Evolutionary conservation across 2,113 vertebrate species (phyloP), one percentile per base, ranked within the genome.

Genomic region (Scomber japonicus): DNA sequence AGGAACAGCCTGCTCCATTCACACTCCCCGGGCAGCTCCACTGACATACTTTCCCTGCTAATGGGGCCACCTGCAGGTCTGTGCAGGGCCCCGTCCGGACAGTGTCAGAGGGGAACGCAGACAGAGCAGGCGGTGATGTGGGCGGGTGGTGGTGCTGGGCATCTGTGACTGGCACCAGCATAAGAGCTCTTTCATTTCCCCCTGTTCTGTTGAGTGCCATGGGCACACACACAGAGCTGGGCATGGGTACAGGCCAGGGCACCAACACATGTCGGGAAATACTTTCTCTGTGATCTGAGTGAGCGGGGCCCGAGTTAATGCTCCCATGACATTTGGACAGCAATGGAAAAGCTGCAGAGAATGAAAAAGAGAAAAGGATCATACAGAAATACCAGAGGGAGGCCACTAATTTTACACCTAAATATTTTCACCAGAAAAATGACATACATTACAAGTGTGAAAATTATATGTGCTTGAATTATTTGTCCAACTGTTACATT

Each of bases 11-110:
- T 86, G 85, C 85, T 90, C 81, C 86, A 89, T 93, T 93, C 91
- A 91, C 89, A 87, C 87, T 89, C 87, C 83, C 84, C 73, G 74
- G 59, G 83, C 74, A 80, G 83, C 78, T 89, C 78, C 77, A 78
- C 79, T 94, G 94, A 94, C 93, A 95, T 87, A 93, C 91, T 94
- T 94, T 93, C 84, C 84, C 86, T 89, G 91, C 84, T 94, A 93
- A 95, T 94, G 93, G 92, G 94, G 89, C 92, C 93, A 94, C 93
- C 94, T 94, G 92, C 85, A 92, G 92, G 84, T 91, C 84, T 78
- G 84, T 69, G 85, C 73, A 70, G 83, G 89, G 90, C 88, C 83
- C 80, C 24, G 35, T 91, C 85, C 86, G 87, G 83, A 84, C 85
- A 71, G 90, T 87, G 93, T 94, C 93, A 93, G 91, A 93, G 87